phyloP scores from a whole-genome alignment of 2,797 vertebrate species.

The Typhlichthys subterraneus region DNA sequence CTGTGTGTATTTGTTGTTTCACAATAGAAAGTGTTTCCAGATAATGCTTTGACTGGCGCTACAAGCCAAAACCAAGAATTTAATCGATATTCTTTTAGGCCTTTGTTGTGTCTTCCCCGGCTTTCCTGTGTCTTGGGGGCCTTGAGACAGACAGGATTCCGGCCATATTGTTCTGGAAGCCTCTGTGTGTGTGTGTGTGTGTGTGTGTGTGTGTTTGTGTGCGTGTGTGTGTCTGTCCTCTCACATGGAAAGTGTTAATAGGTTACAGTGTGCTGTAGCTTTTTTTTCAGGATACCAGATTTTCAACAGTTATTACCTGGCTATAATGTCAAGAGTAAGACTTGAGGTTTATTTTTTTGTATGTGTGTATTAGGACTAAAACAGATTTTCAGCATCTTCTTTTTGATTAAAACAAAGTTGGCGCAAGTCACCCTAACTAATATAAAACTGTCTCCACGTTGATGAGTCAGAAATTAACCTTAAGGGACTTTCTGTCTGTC shows the following conservation, averaged over 20 bases:
- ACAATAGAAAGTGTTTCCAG: constrained; percentile 75
- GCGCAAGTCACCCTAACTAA: background rate
- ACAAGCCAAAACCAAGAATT: constrained; percentile 64
- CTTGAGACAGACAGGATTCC: constrained; percentile 38
- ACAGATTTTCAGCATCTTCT: background rate
- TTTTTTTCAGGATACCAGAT: constrained; percentile 9
- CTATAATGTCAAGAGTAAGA: background rate
- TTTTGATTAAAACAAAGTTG: constrained; percentile 10
- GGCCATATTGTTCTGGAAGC: constrained; percentile 33
- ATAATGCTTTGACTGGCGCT: constrained; percentile 68
- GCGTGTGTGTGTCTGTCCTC: constrained; percentile 24
- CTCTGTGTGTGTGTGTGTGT: too few species aligned
- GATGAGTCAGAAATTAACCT: constrained; percentile 43
- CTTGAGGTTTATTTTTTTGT: background rate
- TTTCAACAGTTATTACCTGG: background rate
- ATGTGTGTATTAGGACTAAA: background rate
- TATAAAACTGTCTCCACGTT: constrained; percentile 18
- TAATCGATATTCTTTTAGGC: constrained; percentile 59
- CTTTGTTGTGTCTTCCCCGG: constrained; percentile 65
- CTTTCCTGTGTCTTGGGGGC: constrained; percentile 40
- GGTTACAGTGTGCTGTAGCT: constrained; percentile 9
- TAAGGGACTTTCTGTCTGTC: constrained; percentile 25
- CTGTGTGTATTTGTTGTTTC: constrained; percentile 59
- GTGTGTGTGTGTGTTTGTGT: background rate
- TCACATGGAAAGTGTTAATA: constrained; percentile 40